These are phyloP conservation scores for Cettia cetti DNA, from an alignment of 2,113 vertebrate genomes.

Conservation along the genomic window DNA sequence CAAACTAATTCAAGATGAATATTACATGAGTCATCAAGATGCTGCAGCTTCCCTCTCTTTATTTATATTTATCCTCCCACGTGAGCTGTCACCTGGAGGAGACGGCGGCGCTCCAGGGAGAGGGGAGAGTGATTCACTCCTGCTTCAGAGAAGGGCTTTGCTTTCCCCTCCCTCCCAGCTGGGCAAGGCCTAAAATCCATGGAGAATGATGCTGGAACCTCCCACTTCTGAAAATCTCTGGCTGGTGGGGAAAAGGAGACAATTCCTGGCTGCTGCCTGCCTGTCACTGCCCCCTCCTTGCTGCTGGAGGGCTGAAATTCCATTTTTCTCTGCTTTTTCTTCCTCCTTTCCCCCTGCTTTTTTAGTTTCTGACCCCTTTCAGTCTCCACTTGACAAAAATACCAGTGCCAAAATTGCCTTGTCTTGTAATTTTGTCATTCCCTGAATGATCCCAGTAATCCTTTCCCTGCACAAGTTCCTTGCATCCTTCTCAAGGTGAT, in stretches of 20 bases:
- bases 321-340: background rate
- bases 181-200: background rate
- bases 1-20: conserved; percentile 57
- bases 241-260: background rate
- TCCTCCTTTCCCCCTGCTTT: background rate
- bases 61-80: conserved; percentile 48
- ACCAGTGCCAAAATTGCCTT: background rate
- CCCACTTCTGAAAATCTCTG: background rate
- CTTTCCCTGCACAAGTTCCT: background rate
- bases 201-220: background rate
- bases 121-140: background rate
- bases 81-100: background rate
- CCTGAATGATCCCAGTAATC: background rate
- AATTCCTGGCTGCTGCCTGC: background rate
- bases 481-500: background rate
- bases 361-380: background rate
- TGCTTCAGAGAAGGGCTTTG: background rate
- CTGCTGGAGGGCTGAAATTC: background rate
- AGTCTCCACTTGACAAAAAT: background rate
- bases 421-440: background rate
- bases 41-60: conserved; percentile 34
- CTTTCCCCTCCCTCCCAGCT: background rate
- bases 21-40: conserved; percentile 54
- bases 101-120: background rate
- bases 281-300: background rate